Evolutionary conservation across 2,888 invertebrate species (phyloP).

Genomic region (Ernsta delagoae): DNA sequence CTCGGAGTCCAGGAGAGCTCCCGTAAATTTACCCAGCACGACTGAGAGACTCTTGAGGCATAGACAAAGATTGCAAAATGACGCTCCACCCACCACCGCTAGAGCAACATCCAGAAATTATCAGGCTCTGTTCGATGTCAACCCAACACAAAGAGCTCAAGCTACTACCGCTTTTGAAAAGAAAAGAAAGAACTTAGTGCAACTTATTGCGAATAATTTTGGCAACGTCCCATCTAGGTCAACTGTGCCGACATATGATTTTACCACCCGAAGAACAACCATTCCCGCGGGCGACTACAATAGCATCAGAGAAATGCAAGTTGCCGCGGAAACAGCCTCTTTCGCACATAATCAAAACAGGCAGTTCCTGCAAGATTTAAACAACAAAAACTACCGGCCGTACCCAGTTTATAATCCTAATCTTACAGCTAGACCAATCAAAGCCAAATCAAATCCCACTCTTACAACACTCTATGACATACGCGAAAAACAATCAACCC

Average conservation of each 20-base stretch:
- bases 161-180: slow-evolving; percentile 69
- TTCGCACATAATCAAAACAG: slow-evolving; percentile 86
- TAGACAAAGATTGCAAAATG: slow-evolving; percentile 65
- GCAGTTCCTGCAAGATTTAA: slow-evolving; percentile 73
- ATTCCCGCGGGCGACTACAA: slow-evolving; percentile 69
- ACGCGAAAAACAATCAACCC: slow-evolving; percentile 58
- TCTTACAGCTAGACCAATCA: slow-evolving; percentile 53
- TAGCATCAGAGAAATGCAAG: slow-evolving; percentile 86
- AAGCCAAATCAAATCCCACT: slow-evolving; percentile 67
- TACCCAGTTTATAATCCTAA: slow-evolving; percentile 77
- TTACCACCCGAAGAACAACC: slow-evolving; percentile 65
- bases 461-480: slow-evolving; percentile 77
- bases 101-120: slow-evolving; percentile 69
- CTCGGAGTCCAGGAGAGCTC: slow-evolving; percentile 66
- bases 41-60: slow-evolving; percentile 69
- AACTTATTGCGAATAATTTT: slow-evolving; percentile 72
- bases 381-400: slow-evolving; percentile 70
- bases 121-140: slow-evolving; percentile 65
- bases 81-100: slow-evolving; percentile 50
- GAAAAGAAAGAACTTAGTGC: slow-evolving; percentile 70
- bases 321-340: slow-evolving; percentile 91
- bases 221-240: slow-evolving; percentile 59
- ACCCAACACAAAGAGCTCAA: slow-evolving; percentile 69
- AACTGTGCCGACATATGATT: slow-evolving; percentile 67
- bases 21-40: slow-evolving; percentile 66